Evolutionary conservation across 92 coral and sea anemone genomes (phyloP), one percentile per base, ranked within the genome.

Genomic region (Zoanthus gigantus): DNA sequence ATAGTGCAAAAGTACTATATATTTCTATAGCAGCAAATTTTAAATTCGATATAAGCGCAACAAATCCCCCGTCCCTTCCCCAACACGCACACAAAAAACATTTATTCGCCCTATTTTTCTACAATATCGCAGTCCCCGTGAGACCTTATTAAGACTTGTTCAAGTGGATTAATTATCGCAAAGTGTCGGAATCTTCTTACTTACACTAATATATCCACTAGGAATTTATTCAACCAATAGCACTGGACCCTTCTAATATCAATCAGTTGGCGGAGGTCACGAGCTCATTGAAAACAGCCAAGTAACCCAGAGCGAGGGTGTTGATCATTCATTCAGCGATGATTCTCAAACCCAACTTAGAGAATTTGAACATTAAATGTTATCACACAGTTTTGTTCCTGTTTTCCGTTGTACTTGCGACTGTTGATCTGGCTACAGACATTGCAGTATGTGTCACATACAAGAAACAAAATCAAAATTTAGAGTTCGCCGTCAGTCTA

Each of bases 261-360:
- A 63, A 63, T 63, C 69, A n/a, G 69, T 4, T n/a, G 9, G 30
- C 31, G 28, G 9, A 63, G 9, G 9, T 63, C 69, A 63, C 69
- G 69, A 63, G 69, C 1, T 63, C 9, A 8, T 0, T n/a, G 9
- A n/a, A 63, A 17, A n/a, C 69, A 16, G 9, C 12, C 8, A 50
- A 10, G 9, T 5, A 0, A 7, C 2, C 2, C 30, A 15, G 69
- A 50, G 54, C 54, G 3, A 50, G 54, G 2, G 12, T 50, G 12
- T 10, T 0, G 54, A 10, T 1, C 54, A 50, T 50, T 50, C 54
- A 2, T 50, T 5, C 31, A 63, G 69, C 69, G 14, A 81, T 81
- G 85, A 81, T 81, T 68, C 74, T 81, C 46, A 66, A 81, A 81
- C 85, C 85, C 58, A 81, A 81, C 23, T 67, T 81, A 15, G 85